Evolutionary conservation across 2,797 vertebrate species (phyloP).

Genomic region (Bradypodion pumilum): DNA sequence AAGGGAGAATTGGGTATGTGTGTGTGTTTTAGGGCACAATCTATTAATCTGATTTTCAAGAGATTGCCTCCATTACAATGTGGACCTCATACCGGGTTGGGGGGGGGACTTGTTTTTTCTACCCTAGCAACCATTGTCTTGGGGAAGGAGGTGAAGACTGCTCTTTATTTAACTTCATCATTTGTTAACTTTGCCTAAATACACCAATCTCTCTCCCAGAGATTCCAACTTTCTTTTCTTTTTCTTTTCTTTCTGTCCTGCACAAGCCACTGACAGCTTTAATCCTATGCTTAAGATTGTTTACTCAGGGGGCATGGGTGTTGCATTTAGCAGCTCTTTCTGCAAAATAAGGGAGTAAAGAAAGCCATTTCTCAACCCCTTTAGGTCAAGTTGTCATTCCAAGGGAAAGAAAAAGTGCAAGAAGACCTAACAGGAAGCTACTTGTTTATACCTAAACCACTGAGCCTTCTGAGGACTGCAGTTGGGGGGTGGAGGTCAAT

Average conservation of each 20-base stretch:
- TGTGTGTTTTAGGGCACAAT: too few relatives aligned
- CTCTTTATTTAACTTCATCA: not conserved
- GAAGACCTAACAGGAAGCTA: not conserved
- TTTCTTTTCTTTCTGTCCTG: not conserved
- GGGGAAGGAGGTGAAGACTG: not conserved
- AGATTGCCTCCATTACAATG: not conserved
- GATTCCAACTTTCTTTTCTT: not conserved
- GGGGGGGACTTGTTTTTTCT: not conserved
- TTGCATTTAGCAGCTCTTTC: not conserved
- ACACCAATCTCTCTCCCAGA: too few relatives aligned
- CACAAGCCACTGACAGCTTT: not conserved
- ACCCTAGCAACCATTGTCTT: not conserved
- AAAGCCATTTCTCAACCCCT: constrained; percentile 16
- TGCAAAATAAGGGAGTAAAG: not conserved
- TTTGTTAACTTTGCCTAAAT: too few relatives aligned
- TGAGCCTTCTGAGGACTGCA: accelerated
- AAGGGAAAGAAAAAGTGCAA: not conserved
- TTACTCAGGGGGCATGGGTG: not conserved
- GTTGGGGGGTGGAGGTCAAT: accelerated
- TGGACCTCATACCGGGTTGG: not conserved
- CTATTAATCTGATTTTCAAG: not conserved
- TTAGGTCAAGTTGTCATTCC: not conserved
- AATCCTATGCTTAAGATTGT: not conserved
- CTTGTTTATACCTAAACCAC: not conserved
- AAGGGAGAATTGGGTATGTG: not conserved